Conservation (phyloP, 1,140 invertebrate genomes). For the Pseudomyrmex dendroicus region DNA sequence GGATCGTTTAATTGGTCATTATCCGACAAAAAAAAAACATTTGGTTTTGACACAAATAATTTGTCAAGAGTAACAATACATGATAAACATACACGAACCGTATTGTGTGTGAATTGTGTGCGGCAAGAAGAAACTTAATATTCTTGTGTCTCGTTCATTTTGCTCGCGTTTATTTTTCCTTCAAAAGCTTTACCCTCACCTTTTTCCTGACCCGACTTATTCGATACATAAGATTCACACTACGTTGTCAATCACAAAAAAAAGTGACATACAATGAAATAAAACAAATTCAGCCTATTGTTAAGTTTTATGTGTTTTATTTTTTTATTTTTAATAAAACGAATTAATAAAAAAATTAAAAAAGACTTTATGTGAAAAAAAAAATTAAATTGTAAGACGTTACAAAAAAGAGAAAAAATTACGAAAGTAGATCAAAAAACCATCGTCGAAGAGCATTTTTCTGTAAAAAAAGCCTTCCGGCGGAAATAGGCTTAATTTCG, state of each 20-base stretch:
- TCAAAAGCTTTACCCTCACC: too few species aligned
- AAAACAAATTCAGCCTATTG: background rate
- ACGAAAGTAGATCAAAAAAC: too few species aligned
- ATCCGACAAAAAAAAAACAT: background rate
- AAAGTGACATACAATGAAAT: background rate
- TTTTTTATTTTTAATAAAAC: too few species aligned
- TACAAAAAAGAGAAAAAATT: conserved; percentile 25
- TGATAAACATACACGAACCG: background rate
- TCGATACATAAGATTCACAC: too few species aligned
- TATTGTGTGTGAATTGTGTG: too few species aligned
- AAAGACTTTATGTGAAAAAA: too few species aligned
- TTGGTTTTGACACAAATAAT: background rate
- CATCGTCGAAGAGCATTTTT: background rate
- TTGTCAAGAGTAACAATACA: background rate
- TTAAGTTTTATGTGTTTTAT: too few species aligned
- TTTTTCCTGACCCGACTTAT: too few species aligned
- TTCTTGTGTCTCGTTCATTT: too few species aligned
- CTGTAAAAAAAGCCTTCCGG: conserved; percentile 31
- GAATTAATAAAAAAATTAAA: too few species aligned
- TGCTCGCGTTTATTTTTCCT: too few species aligned
- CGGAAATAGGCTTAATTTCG: conserved; percentile 55
- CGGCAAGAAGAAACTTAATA: too few species aligned
- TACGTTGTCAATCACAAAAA: background rate
- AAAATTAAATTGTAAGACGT: background rate
- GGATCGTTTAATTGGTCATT: conserved; percentile 32